Evolutionary conservation across 2,888 invertebrate genomes (phyloP).

Genomic region (Tachina lurida): DNA sequence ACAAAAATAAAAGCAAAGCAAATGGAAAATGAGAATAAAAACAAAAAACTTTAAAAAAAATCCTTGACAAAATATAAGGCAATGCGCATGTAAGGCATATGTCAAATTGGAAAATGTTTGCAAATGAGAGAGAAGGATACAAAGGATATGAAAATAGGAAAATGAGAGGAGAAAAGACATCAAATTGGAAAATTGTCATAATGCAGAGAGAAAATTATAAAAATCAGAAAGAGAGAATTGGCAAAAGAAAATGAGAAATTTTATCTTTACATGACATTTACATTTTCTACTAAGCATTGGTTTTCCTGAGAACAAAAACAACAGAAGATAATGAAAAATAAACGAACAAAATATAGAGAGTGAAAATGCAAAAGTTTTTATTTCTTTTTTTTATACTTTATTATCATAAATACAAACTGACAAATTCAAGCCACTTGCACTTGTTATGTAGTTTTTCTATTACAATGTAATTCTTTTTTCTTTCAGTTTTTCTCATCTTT

Average conservation of each 20-base stretch:
- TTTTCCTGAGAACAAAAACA: neutral
- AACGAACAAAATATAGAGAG: neutral
- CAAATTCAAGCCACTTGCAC: neutral
- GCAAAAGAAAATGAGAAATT: neutral
- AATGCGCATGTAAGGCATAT: slow-evolving; percentile 40
- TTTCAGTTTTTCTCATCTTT: neutral
- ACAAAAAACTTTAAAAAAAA: slow-evolving; percentile 43
- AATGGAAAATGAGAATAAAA: slow-evolving; percentile 48
- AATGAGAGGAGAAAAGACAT: neutral
- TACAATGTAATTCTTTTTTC: slow-evolving; percentile 8
- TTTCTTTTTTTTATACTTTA: too few species aligned
- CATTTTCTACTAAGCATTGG: neutral
- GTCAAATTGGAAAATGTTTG: slow-evolving; percentile 31
- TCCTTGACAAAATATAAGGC: slow-evolving; percentile 32
- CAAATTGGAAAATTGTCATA: neutral
- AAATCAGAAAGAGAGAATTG: neutral
- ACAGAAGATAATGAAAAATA: neutral
- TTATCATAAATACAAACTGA: neutral
- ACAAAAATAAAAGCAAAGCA: neutral
- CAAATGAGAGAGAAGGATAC: neutral
- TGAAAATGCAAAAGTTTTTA: neutral
- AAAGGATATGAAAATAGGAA: neutral
- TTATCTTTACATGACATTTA: neutral
- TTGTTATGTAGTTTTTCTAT: slow-evolving; percentile 17
- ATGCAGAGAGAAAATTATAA: neutral